Conservation (phyloP, 1,140 invertebrate genomes). For the Ruditapes philippinarum region DNA sequence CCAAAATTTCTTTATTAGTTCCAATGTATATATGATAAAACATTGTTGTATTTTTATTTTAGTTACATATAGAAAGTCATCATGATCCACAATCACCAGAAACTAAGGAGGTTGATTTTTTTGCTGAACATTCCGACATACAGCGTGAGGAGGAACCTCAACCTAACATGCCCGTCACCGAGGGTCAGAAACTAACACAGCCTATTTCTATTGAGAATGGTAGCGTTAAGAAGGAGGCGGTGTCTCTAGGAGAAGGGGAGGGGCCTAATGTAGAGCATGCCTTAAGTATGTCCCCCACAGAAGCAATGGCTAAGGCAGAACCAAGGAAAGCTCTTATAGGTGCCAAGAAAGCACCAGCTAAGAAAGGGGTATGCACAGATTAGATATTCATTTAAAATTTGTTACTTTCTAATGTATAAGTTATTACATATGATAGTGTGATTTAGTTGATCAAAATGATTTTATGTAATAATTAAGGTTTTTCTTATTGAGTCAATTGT, state of each 20-base stretch:
- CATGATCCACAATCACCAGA: constrained; percentile 76
- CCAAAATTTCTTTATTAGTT: no score
- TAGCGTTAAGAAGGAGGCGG: constrained; percentile 63
- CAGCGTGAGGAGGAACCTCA: neutral
- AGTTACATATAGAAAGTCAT: constrained; percentile 86
- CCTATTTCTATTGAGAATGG: constrained; percentile 82
- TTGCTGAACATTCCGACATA: constrained; percentile 89
- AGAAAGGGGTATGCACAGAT: constrained; percentile 85
- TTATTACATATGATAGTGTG: no score
- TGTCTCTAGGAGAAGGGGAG: constrained; percentile 61
- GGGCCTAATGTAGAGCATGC: constrained; percentile 88
- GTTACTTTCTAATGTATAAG: no score
- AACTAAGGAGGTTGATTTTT: constrained; percentile 92
- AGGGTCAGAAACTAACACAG: constrained; percentile 77
- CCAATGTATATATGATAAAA: no score
- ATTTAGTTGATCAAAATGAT: no score
- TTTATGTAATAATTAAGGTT: no score
- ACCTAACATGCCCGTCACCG: constrained; percentile 59
- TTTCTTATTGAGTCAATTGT: no score
- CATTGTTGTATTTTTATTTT: constrained; percentile 29
- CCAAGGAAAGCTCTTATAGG: constrained; percentile 92
- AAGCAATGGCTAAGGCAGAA: constrained; percentile 84
- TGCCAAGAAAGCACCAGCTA: constrained; percentile 85
- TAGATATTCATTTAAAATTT: no score
- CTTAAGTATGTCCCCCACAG: constrained; percentile 85